Conservation (phyloP, 2,797 vertebrate genomes). For the Australoheros facetus region DNA sequence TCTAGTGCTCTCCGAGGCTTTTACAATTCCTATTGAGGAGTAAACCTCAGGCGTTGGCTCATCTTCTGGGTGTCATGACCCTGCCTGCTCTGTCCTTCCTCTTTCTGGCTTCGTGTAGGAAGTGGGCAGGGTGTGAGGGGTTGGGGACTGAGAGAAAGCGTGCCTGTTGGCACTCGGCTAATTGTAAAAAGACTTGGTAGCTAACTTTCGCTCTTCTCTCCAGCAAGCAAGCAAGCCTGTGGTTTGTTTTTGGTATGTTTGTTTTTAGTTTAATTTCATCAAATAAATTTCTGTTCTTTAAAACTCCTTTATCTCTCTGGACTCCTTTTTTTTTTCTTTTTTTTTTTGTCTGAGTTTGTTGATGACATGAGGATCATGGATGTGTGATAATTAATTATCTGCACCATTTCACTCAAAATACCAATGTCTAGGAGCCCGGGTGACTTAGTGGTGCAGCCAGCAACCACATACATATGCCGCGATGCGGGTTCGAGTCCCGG, state of each 20-base stretch:
- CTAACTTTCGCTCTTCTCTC: neutral
- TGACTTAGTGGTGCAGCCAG: too few species aligned
- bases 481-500: too few species aligned
- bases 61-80: neutral
- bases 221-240: neutral
- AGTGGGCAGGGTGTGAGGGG: neutral
- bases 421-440: too few species aligned
- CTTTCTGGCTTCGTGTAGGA: neutral
- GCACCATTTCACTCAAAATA: neutral
- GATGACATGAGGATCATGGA: neutral
- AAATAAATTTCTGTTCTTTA: neutral
- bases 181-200: neutral
- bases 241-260: neutral
- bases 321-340: neutral
- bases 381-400: neutral
- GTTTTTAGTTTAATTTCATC: neutral
- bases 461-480: too few species aligned
- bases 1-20: neutral
- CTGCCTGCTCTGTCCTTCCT: too few species aligned
- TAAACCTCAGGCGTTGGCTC: neutral
- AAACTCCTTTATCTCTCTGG: neutral
- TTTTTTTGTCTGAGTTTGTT: neutral
- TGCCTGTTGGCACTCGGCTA: neutral
- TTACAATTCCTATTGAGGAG: neutral
- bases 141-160: too few species aligned